Evolutionary conservation across 2,888 invertebrate genomes (phyloP), one percentile per base, ranked within the genome.

Genomic region (Rhingia rostrata): DNA sequence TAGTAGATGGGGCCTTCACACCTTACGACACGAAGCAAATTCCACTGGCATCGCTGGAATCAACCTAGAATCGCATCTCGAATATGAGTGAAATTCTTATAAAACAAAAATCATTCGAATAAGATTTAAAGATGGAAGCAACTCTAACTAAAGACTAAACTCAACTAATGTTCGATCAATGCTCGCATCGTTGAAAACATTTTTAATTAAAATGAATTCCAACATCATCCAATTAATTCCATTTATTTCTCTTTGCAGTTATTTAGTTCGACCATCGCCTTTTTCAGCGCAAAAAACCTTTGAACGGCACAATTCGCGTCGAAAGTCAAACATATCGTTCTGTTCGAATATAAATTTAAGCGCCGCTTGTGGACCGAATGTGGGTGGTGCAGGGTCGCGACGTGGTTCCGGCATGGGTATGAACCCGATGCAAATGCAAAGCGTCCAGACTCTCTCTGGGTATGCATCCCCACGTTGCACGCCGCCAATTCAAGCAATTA

Each of bases 201-300:
- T 2, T 5, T 1, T 0, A 4, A 3, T n/a, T 56, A 30, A 0
- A 6, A 32, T 0, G 9, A 10, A 53, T 14, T 9, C 53, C 14
- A 22, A 53, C 10, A 22, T 43, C 41, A 41, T 39, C 9, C 22
- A 33, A 49, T 45, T 53, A 49, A 66, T 60, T 32, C 54, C 6
- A 41, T 54, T 45, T 60, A 51, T 12, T 78, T 80, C 35, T 85
- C 7, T 61, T 91, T 92, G 43, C 93, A 97, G 97, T 91, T 97
- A 98, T 89, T 92, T 98, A 89, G 97, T 98, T 45, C 94, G 98
- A 9, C 98, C 98, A 0, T 98, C 97, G 89, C 98, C 98, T 9
- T 97, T 98, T 91, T 97, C 97, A 41, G 97, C 97, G 32, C 97
- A 97, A 92, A 97, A 97, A 92, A 97, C 97, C 0, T 98, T 97